Evolutionary conservation across 2,888 invertebrate genomes (phyloP).

Genomic region (Leucophenga maculata): DNA sequence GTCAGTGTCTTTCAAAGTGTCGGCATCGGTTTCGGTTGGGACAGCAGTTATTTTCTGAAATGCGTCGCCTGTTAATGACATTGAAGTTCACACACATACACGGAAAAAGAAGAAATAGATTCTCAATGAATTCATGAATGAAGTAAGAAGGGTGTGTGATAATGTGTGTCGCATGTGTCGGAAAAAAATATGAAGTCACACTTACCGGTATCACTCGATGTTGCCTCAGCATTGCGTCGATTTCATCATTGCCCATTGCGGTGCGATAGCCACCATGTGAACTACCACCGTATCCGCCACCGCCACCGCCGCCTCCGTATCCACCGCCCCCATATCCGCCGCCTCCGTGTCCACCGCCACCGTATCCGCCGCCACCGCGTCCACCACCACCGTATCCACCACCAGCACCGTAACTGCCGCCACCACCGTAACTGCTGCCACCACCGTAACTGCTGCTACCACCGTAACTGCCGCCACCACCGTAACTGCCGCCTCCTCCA

Average conservation of each 20-base stretch:
- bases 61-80: conserved; percentile 72
- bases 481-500: conserved; percentile 35
- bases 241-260: conserved; percentile 58
- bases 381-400: conserved; percentile 46
- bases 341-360: conserved; percentile 26
- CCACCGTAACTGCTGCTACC: conserved; percentile 23
- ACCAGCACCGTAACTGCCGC: conserved; percentile 13
- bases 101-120: conserved; percentile 47
- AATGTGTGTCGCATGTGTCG: conserved; percentile 26
- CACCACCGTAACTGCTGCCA: conserved; percentile 25
- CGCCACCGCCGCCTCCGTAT: conserved; percentile 40
- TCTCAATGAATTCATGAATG: conserved; percentile 63
- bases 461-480: conserved; percentile 30
- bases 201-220: conserved; percentile 59
- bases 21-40: conserved; percentile 23
- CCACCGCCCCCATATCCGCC: conserved; percentile 29
- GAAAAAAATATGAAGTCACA: conserved; percentile 23
- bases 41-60: conserved; percentile 66
- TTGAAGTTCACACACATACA: conserved; percentile 49
- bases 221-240: conserved; percentile 58
- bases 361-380: conserved; percentile 38
- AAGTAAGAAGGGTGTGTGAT: conserved; percentile 33
- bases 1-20: conserved; percentile 23
- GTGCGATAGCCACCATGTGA: conserved; percentile 54
- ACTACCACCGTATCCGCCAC: conserved; percentile 29